A percentile compares a stretch with the other conserved stretches of the same genome.
Evolutionary conservation across 2,113 vertebrate genomes (phyloP).

Genomic region (Poicephalus meyeri): DNA sequence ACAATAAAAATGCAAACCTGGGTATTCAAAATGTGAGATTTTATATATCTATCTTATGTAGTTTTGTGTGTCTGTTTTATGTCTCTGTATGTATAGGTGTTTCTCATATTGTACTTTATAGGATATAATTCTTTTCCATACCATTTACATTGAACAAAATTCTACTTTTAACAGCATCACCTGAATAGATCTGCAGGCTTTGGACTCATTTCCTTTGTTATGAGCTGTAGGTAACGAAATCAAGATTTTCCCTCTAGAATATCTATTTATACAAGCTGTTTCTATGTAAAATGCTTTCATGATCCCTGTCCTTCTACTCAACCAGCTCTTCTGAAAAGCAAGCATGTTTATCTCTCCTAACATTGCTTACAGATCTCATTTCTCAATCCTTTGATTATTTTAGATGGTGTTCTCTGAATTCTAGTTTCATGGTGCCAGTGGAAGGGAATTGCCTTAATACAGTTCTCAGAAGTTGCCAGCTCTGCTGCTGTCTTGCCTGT

Average conservation of each 20-base stretch:
- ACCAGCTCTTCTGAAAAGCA: slow-evolving; percentile 29
- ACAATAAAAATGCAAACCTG: background rate
- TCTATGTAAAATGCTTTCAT: slow-evolving; percentile 43
- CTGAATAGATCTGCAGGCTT: background rate
- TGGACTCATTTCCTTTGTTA: background rate
- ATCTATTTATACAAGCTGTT: background rate
- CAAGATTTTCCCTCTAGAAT: background rate
- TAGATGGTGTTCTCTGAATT: slow-evolving; percentile 52
- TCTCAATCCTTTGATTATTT: slow-evolving; percentile 62
- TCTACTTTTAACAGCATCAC: background rate
- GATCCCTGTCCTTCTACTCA: slow-evolving; percentile 38
- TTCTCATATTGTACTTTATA: background rate
- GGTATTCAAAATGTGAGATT: background rate
- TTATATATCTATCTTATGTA: background rate
- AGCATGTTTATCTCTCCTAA: slow-evolving; percentile 28
- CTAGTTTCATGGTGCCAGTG: slow-evolving; percentile 43
- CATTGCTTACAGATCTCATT: slow-evolving; percentile 52
- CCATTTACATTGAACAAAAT: background rate
- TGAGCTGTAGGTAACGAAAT: slow-evolving; percentile 26
- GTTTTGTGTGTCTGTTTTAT: background rate
- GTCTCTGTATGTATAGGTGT: rapidly evolving
- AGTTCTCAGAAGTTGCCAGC: slow-evolving; percentile 42
- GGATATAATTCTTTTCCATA: background rate
- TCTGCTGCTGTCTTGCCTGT: slow-evolving; percentile 25
- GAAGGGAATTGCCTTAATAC: slow-evolving; percentile 46